Evolutionary conservation across 2,888 invertebrate genomes (phyloP), one percentile per base, ranked within the genome.

Genomic region (Mythimna vitellina): DNA sequence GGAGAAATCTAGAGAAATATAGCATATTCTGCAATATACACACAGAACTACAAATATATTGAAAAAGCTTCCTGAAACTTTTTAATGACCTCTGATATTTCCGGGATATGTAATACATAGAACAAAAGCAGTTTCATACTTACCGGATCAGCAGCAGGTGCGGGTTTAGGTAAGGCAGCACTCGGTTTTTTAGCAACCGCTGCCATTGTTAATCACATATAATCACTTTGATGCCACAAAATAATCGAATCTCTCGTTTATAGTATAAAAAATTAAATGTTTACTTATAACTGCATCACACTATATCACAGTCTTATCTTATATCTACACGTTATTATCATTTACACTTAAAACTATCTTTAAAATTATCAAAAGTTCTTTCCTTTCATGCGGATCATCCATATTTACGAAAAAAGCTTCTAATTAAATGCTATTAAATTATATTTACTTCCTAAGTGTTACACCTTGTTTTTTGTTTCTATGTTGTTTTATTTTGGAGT

Each of bases 221-320:
- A 91, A 89, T 84, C 84, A 87, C 85, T 85, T 89, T 91, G 92
- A 93, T 94, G 92, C 94, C 96, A 95, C 95, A 95, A 94, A 88
- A 91, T 86, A 88, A 87, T 84, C 72, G 76, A 85, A 82, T 74
- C 61, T 70, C 70, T 68, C 74, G 70, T 70, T 78, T 29, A 71
- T 79, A 75, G 65, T 75, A 80, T 81, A 80, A 81, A 76, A 82
- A 83, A 80, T 56, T 76, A 74, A 82, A 79, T 74, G 68, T 79
- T 60, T 84, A 38, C 14, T 60, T 38, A 74, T 88, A 89, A 88
- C 81, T 88, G 75, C 76, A 88, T 88, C 81, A 80, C 86, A 88
- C 89, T 91, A 89, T 91, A 93, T 91, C 90, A 89, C 89, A 87
- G 73, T 83, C 86, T 84, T 72, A 83, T 80, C 66, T 80, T 76